Evolutionary conservation across 2,113 vertebrate species (phyloP).

Genomic region (Gasterosteus nipponicus): DNA sequence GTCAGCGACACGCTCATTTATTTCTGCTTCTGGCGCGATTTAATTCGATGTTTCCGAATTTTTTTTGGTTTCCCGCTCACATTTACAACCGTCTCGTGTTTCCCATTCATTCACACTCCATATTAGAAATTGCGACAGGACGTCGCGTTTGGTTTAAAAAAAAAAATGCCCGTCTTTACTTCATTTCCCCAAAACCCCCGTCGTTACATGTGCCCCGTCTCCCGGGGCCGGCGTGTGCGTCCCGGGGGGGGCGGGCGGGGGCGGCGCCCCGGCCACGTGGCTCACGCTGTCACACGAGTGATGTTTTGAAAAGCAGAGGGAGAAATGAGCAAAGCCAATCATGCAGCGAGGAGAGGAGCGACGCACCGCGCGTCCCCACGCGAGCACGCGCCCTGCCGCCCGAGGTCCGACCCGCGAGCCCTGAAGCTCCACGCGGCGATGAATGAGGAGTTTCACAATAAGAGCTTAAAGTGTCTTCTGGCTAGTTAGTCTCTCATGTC

Average conservation of each 20-base stretch:
- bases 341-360: constrained; percentile 67
- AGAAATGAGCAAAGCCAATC: constrained; percentile 79
- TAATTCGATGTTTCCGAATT: not conserved
- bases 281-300: constrained; percentile 68
- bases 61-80: not conserved
- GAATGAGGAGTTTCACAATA: not conserved
- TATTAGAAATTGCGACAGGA: not conserved
- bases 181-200: not conserved
- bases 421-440: not conserved
- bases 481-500: not conserved
- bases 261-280: constrained; percentile 69
- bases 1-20: not conserved
- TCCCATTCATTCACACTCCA: accelerated
- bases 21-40: not conserved
- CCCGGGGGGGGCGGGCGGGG: constrained; percentile 36
- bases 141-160: constrained; percentile 18
- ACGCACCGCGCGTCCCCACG: constrained; percentile 63
- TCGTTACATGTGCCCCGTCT: not conserved
- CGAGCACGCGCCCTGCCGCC: constrained; percentile 4
- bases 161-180: not conserved
- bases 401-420: not conserved
- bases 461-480: not conserved
- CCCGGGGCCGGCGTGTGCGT: constrained; percentile 16
- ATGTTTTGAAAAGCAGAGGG: constrained; percentile 81
- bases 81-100: accelerated